phyloP scores from a whole-genome alignment of 2,888 invertebrate species.

The Euproctis similis region DNA sequence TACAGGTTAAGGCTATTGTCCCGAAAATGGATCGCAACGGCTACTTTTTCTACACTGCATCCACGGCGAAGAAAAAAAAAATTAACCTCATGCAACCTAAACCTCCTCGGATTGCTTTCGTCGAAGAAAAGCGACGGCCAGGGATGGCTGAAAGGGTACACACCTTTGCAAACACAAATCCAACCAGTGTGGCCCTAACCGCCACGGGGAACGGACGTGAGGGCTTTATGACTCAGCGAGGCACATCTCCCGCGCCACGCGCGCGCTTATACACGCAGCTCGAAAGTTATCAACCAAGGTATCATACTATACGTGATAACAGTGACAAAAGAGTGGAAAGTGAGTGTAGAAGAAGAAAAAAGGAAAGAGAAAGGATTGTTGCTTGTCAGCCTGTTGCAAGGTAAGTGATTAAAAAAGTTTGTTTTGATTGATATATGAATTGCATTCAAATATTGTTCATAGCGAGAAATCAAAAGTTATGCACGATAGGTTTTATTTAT shows the following conservation, averaged over 20 bases:
- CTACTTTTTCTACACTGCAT: slow-evolving; percentile 66
- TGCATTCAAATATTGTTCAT: no score
- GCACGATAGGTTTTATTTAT: no score
- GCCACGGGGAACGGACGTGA: slow-evolving; percentile 49
- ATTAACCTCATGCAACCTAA: slow-evolving; percentile 69
- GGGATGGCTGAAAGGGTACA: slow-evolving; percentile 54
- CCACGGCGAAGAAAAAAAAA: slow-evolving; percentile 73
- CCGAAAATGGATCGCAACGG: slow-evolving; percentile 72
- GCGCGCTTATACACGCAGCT: slow-evolving; percentile 65
- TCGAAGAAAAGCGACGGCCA: slow-evolving; percentile 57
- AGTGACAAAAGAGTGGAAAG: slow-evolving; percentile 67
- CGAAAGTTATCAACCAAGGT: slow-evolving; percentile 69
- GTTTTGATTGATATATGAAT: no score
- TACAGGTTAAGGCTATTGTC: slow-evolving; percentile 64
- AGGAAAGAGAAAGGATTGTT: slow-evolving; percentile 47
- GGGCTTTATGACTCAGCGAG: slow-evolving; percentile 52
- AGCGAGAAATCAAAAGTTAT: no score
- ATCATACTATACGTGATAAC: slow-evolving; percentile 68
- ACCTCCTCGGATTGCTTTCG: slow-evolving; percentile 64
- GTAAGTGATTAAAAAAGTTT: slow-evolving; percentile 29
- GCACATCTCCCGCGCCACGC: slow-evolving; percentile 57
- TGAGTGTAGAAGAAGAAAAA: slow-evolving; percentile 56
- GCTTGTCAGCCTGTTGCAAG: slow-evolving; percentile 45
- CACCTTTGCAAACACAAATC: slow-evolving; percentile 7
- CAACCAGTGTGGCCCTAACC: slow-evolving; percentile 48